Conservation (phyloP, 23 tunicate species). For the Ciona savignyi region DNA sequence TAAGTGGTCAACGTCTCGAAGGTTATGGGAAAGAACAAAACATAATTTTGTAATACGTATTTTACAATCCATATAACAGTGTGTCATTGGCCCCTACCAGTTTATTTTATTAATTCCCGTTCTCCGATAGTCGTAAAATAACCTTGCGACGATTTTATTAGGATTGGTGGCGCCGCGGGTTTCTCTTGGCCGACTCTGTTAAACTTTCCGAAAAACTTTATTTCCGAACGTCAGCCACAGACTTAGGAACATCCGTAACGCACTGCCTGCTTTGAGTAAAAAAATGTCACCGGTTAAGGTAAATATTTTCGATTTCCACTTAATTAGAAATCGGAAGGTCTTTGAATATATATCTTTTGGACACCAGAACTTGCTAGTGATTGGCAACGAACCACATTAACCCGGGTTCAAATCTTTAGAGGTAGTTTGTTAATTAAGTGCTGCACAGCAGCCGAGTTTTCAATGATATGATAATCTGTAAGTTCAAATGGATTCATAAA, state of each 20-base stretch:
- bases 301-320: not conserved
- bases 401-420: no score
- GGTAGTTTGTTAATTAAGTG: not conserved
- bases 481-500: no score
- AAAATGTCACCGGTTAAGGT: not conserved
- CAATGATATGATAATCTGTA: not conserved
- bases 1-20: no score
- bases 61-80: no score
- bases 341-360: not conserved
- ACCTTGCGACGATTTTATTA: not conserved
- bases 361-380: no score
- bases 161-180: not conserved
- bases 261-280: not conserved
- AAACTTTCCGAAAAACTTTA: not conserved
- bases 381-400: no score
- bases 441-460: not conserved
- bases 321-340: not conserved
- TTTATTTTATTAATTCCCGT: not conserved
- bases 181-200: not conserved
- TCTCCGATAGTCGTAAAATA: not conserved
- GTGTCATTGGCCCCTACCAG: not conserved
- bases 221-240: not conserved
- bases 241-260: not conserved
- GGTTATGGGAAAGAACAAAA: no score
- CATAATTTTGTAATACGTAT: no score